A percentile compares a stretch with the other conserved stretches of the same genome.
Conservation (phyloP, 2,797 vertebrate genomes). For the Helostoma temminkii region DNA sequence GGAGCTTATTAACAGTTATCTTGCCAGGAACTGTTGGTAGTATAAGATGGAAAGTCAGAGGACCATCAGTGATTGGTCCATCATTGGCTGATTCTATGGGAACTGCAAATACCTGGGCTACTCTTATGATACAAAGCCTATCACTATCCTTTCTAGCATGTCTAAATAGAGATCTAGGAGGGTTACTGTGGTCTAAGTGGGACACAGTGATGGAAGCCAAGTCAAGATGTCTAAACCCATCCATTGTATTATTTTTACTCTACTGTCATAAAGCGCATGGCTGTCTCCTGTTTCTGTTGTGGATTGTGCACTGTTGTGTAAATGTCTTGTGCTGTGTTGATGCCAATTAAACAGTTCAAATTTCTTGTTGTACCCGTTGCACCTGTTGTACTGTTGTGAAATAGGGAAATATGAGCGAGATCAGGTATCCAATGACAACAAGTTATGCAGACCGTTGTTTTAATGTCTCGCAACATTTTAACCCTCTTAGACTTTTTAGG, state of each 20-base stretch:
- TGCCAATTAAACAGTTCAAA: conserved; percentile 1
- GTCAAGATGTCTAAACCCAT: no score
- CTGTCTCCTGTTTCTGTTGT: neutral
- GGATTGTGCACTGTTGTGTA: neutral
- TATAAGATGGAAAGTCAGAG: no score
- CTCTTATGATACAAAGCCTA: no score
- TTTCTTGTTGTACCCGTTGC: neutral
- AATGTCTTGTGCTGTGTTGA: neutral
- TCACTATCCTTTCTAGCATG: neutral
- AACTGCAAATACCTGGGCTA: no score
- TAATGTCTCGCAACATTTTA: neutral
- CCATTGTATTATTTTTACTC: neutral
- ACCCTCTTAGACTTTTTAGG: neutral
- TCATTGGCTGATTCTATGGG: no score
- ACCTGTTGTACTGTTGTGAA: no score
- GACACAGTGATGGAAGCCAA: no score
- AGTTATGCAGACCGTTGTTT: neutral
- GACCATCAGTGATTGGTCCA: no score
- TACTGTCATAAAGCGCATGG: neutral
- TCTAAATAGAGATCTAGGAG: neutral
- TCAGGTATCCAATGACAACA: neutral
- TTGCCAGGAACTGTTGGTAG: neutral
- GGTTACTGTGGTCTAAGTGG: no score
- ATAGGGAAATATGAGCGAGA: neutral
- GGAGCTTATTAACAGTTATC: no score